These are phyloP conservation scores for Blastobasis adustella DNA, from an alignment of 2,888 invertebrate genomes.

Conservation along the genomic window DNA sequence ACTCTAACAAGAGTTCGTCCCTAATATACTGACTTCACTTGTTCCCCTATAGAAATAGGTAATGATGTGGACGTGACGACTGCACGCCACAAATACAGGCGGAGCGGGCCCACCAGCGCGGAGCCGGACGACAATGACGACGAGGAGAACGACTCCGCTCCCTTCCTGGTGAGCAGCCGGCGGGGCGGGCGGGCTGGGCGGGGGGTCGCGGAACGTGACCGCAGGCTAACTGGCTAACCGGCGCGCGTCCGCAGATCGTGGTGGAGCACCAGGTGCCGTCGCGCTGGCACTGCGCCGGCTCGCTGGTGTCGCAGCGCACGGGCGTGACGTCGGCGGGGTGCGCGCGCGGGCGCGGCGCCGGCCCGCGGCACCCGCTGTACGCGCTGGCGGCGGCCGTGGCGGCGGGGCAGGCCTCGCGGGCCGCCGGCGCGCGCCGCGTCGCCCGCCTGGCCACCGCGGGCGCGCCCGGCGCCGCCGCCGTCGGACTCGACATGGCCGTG, in stretches of 20 bases:
- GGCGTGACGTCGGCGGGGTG: constrained; percentile 23
- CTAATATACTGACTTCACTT: background rate
- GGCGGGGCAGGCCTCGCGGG: constrained; percentile 15
- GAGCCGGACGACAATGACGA: constrained; percentile 22
- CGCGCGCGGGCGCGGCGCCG: constrained; percentile 32
- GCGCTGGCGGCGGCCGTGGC: constrained; percentile 15
- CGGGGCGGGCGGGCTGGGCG: constrained; percentile 6
- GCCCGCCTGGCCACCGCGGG: constrained; percentile 6
- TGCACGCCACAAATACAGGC: background rate
- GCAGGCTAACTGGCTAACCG: constrained; percentile 32
- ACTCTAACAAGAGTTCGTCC: background rate
- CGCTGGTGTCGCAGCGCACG: constrained; percentile 16
- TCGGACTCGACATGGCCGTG: constrained; percentile 13
- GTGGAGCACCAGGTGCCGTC: constrained; percentile 15
- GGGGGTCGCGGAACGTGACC: constrained; percentile 14
- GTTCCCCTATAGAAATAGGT: background rate
- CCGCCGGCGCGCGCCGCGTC: constrained; percentile 17
- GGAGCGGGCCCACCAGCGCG: constrained; percentile 6
- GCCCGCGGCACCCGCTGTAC: constrained; percentile 27
- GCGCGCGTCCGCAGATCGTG: constrained; percentile 31
- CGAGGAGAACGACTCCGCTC: constrained; percentile 32
- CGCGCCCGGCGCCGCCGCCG: constrained; percentile 7
- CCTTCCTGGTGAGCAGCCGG: constrained; percentile 36
- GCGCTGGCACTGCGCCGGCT: constrained; percentile 34
- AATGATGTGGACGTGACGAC: background rate